phyloP scores from a whole-genome alignment of 1,140 invertebrate genomes.

The Penaeus indicus region DNA sequence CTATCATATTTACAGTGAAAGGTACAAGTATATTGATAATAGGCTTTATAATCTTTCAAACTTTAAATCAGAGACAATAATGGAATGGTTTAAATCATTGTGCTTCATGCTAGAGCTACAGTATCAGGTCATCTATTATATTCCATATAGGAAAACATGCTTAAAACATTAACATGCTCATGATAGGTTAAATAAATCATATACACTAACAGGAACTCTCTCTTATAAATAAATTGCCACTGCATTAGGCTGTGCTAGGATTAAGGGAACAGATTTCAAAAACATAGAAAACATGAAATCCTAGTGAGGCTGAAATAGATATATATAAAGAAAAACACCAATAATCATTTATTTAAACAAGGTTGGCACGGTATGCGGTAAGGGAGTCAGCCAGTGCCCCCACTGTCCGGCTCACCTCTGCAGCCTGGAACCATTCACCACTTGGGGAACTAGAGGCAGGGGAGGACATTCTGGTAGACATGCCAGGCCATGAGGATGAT shows the following conservation, averaged over 20 bases:
- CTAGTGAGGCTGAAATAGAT: constrained; percentile 14
- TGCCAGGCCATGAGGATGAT: constrained; percentile 47
- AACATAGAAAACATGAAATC: constrained; percentile 45
- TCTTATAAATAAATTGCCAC: constrained; percentile 26
- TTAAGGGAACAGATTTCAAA: constrained; percentile 8
- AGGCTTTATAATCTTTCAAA: constrained; percentile 43
- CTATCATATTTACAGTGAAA: constrained; percentile 58
- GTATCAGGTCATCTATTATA: constrained; percentile 33
- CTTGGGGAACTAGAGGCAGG: constrained; percentile 44
- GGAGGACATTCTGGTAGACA: constrained; percentile 33
- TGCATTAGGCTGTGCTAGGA: constrained; percentile 42
- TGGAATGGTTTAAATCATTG: constrained; percentile 46
- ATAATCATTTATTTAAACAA: constrained; percentile 37
- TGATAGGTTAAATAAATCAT: constrained; percentile 46
- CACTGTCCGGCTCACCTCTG: constrained; percentile 54
- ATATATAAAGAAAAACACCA: constrained; percentile 7
- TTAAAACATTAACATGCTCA: constrained; percentile 54
- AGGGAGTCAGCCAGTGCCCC: constrained; percentile 51
- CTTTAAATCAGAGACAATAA: constrained; percentile 50
- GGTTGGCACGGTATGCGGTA: constrained; percentile 53
- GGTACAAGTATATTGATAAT: constrained; percentile 48
- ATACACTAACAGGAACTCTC: constrained; percentile 37
- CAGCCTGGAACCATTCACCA: constrained; percentile 50
- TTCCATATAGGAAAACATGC: constrained; percentile 51
- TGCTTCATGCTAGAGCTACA: constrained; percentile 44